Evolutionary conservation across 2,113 vertebrate genomes (phyloP).

Genomic region (Serinus canaria): DNA sequence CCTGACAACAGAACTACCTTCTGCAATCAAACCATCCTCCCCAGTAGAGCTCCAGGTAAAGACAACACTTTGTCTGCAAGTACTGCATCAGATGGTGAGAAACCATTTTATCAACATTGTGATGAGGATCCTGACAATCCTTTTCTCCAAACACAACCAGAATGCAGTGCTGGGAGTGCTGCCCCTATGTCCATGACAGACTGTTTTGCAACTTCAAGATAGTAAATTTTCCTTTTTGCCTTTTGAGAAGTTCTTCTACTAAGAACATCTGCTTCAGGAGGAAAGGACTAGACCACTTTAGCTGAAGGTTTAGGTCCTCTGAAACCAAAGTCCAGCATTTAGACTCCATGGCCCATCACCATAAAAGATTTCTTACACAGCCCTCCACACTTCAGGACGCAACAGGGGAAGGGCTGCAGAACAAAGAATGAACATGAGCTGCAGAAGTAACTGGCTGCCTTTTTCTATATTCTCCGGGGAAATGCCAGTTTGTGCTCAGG

Average conservation of each 20-base stretch:
- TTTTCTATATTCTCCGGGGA: not conserved
- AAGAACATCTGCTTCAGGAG: not conserved
- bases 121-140: not conserved
- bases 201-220: not conserved
- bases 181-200: fast-evolving
- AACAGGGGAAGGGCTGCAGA: not conserved
- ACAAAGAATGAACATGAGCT: not conserved
- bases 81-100: not conserved
- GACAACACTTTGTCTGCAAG: not conserved
- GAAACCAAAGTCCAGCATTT: not conserved
- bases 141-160: not conserved
- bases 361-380: not conserved
- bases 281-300: not conserved
- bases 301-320: not conserved
- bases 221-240: not conserved
- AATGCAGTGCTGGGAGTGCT: not conserved
- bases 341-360: not conserved
- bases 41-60: not conserved
- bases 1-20: not conserved
- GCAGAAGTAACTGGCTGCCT: not conserved
- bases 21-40: not conserved
- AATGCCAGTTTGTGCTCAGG: not conserved
- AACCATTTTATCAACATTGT: not conserved
- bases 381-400: not conserved
- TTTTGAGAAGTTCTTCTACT: not conserved